phyloP scores from a whole-genome alignment of 2,113 vertebrate species.

The Megaceryle torquata region DNA sequence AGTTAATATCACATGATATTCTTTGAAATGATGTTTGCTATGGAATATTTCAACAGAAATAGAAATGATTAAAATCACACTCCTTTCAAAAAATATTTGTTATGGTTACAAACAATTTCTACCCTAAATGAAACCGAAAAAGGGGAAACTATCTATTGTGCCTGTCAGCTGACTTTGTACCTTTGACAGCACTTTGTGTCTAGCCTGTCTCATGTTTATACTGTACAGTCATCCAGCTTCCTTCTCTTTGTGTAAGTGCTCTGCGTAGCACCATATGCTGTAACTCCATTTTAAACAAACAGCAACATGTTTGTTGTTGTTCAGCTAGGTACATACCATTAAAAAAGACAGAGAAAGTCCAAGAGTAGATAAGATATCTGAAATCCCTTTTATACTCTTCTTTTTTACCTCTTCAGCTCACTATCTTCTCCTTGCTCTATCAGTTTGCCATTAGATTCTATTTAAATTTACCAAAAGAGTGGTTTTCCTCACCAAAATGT shows the following conservation, averaged over 20 bases:
- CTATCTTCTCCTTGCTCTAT: not conserved
- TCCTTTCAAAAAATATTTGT: not conserved
- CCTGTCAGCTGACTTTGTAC: not conserved
- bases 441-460: not conserved
- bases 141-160: not conserved
- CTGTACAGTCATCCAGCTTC: not conserved
- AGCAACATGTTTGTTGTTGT: not conserved
- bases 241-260: not conserved
- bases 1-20: not conserved
- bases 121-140: not conserved
- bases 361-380: not conserved
- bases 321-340: not conserved
- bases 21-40: not conserved
- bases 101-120: not conserved
- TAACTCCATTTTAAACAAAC: not conserved
- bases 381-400: not conserved
- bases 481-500: not conserved
- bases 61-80: not conserved
- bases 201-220: not conserved
- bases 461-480: not conserved
- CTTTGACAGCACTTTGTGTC: not conserved
- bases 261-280: not conserved
- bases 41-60: not conserved
- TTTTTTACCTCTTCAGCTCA: not conserved
- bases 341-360: not conserved